Conservation (phyloP, 2,888 invertebrate genomes). For the Phoronis australis region DNA sequence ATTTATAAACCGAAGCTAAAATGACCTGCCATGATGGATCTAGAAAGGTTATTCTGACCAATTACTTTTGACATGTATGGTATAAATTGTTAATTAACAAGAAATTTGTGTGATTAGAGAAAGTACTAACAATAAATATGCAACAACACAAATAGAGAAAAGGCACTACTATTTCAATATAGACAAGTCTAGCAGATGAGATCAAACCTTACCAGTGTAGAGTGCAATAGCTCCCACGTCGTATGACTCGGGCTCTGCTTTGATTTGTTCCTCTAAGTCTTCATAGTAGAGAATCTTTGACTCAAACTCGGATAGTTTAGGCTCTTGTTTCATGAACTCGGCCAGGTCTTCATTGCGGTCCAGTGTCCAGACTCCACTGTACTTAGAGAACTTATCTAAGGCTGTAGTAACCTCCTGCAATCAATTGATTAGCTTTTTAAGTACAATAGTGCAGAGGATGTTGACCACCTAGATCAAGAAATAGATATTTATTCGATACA, state of each 20-base stretch:
- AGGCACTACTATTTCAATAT: no score
- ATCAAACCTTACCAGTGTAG: constrained; percentile 49
- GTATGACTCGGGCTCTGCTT: constrained; percentile 45
- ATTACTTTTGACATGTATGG: no score
- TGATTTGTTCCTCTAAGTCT: constrained; percentile 47
- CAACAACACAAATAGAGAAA: no score
- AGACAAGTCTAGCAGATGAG: no score
- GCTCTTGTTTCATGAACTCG: constrained; percentile 51
- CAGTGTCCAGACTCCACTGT: constrained; percentile 59
- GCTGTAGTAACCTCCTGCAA: constrained; percentile 72
- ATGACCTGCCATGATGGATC: no score
- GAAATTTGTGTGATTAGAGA: no score
- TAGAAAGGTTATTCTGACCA: no score
- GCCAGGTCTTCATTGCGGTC: constrained; percentile 51
- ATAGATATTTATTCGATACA: no score
- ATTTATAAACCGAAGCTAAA: no score
- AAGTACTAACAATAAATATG: no score
- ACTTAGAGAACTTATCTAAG: constrained; percentile 80
- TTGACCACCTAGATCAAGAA: not conserved
- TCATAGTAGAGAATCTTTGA: constrained; percentile 52
- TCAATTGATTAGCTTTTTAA: not conserved
- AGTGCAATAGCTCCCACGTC: constrained; percentile 51
- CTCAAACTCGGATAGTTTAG: constrained; percentile 55
- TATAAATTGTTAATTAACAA: no score
- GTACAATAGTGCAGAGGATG: not conserved